phyloP scores from a whole-genome alignment of 2,888 invertebrate genomes.

The Opisthograptis luteolata region DNA sequence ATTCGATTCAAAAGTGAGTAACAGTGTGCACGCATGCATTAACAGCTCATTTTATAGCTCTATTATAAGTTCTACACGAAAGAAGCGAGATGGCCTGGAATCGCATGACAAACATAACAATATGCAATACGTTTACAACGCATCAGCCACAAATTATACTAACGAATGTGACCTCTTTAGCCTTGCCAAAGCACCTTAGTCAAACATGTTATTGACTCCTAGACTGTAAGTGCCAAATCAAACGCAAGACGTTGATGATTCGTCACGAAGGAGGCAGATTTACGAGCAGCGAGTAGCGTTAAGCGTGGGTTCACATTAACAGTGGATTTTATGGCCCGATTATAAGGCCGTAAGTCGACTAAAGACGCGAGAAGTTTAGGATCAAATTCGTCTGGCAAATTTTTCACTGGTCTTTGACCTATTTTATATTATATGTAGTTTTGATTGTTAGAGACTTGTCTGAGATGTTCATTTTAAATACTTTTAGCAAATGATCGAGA shows the following conservation, averaged over 20 bases:
- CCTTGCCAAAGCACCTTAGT: slow-evolving; percentile 3
- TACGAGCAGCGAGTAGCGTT: slow-evolving; percentile 39
- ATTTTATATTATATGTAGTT: slow-evolving; percentile 8
- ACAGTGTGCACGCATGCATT: too few relatives aligned
- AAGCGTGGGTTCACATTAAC: slow-evolving; percentile 19
- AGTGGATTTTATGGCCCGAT: slow-evolving; percentile 24
- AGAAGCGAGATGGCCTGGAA: too few relatives aligned
- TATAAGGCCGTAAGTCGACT: slow-evolving; percentile 18
- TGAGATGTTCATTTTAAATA: too few relatives aligned
- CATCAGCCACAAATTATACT: not conserved
- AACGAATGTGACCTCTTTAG: not conserved
- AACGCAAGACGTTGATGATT: slow-evolving; percentile 47
- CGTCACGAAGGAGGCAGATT: slow-evolving; percentile 52
- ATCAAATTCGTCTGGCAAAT: not conserved
- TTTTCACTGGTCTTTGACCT: slow-evolving; percentile 11
- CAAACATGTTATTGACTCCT: not conserved
- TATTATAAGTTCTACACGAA: too few relatives aligned
- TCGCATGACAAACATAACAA: too few relatives aligned
- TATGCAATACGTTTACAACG: too few relatives aligned
- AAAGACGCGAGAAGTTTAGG: not conserved
- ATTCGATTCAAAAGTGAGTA: too few relatives aligned
- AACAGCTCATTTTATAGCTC: too few relatives aligned
- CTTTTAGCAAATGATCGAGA: too few relatives aligned
- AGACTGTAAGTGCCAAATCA: slow-evolving; percentile 35
- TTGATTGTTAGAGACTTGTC: too few relatives aligned